These are phyloP conservation scores for Corythaeola cristata DNA, from an alignment of 2,113 vertebrate genomes.

Conservation along the genomic window DNA sequence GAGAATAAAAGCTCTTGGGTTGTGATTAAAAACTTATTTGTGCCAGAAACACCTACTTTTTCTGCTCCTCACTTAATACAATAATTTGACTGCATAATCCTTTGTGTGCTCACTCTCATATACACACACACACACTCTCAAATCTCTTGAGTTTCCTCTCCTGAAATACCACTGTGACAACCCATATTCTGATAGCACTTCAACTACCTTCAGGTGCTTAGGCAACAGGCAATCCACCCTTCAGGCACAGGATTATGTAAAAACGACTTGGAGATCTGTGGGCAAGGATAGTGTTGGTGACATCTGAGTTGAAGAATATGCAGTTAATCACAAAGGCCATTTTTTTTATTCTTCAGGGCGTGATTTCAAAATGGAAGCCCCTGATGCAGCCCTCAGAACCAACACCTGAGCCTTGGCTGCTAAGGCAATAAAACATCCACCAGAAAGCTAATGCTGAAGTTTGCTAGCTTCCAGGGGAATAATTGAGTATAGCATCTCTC, in stretches of 20 bases:
- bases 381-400: not conserved
- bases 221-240: not conserved
- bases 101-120: fast-evolving
- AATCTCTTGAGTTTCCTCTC: not conserved
- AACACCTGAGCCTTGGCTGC: not conserved
- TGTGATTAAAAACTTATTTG: slow-evolving; percentile 6
- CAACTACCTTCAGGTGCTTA: not conserved
- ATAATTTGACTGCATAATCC: not conserved
- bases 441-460: not conserved
- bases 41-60: not conserved
- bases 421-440: not conserved
- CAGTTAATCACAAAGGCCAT: not conserved
- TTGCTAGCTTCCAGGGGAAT: not conserved
- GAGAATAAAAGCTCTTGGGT: not conserved
- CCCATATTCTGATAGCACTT: not conserved
- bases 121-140: not conserved
- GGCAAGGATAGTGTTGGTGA: not conserved
- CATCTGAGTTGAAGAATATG: not conserved
- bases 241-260: not conserved
- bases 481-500: not conserved
- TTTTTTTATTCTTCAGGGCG: not conserved
- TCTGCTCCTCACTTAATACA: not conserved
- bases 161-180: not conserved
- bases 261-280: fast-evolving
- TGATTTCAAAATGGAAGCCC: not conserved